A percentile compares a stretch with the other conserved stretches of the same genome.
Conservation (phyloP, 1,140 invertebrate species). For the Drosophila obscura region DNA sequence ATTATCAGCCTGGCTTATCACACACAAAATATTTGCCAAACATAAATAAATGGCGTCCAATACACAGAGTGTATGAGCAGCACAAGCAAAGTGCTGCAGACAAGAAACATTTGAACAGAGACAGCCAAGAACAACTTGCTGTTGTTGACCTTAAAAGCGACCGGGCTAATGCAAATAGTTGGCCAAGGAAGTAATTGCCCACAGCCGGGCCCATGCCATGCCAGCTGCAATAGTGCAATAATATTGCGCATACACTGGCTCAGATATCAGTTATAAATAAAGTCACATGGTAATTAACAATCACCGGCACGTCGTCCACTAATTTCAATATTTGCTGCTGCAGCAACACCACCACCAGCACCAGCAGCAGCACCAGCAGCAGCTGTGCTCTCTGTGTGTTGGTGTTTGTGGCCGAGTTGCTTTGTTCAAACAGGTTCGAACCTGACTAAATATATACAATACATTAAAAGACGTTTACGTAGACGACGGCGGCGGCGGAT, state of each 20-base stretch:
- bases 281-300: constrained; percentile 74
- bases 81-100: not conserved
- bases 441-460: constrained; percentile 55
- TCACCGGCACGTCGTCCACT: constrained; percentile 49
- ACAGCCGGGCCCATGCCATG: not conserved
- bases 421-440: constrained; percentile 75
- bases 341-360: constrained; percentile 23
- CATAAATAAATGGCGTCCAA: constrained; percentile 46
- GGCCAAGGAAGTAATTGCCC: constrained; percentile 37
- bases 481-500: constrained; percentile 47
- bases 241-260: constrained; percentile 38
- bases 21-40: constrained; percentile 43
- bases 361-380: constrained; percentile 15
- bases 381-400: constrained; percentile 3
- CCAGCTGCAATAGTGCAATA: constrained; percentile 50
- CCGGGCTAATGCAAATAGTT: constrained; percentile 49
- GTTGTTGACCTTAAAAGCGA: constrained; percentile 46
- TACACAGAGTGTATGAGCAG: constrained; percentile 13
- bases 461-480: constrained; percentile 64
- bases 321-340: constrained; percentile 69
- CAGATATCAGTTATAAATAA: constrained; percentile 55
- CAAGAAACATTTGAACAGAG: constrained; percentile 24
- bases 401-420: constrained; percentile 59
- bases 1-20: constrained; percentile 46
- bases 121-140: constrained; percentile 13